These are phyloP conservation scores for Australoheros facetus DNA, from an alignment of 2,797 vertebrate genomes.

Conservation along the genomic window DNA sequence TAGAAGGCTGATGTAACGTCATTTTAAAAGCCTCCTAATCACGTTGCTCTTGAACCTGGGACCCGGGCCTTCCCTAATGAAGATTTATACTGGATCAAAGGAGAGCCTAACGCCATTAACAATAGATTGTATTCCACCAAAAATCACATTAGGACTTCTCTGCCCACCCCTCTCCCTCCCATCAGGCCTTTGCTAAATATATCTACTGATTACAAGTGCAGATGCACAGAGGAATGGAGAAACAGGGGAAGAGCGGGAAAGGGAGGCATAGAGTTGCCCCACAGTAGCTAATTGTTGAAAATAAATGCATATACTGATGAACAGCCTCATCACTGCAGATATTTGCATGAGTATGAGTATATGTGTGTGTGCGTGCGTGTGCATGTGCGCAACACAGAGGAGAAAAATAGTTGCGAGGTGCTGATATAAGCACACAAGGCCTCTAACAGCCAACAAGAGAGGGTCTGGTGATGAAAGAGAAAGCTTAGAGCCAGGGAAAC, in stretches of 20 bases:
- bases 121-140: constrained; percentile 94
- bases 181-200: constrained; percentile 83
- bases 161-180: constrained; percentile 69
- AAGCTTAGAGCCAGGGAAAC: constrained; percentile 49
- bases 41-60: constrained; percentile 95
- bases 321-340: constrained; percentile 53
- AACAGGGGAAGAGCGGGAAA: constrained; percentile 50
- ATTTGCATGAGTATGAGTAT: constrained; percentile 2
- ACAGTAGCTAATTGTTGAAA: constrained; percentile 65
- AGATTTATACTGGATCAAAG: constrained; percentile 99
- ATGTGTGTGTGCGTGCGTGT: neutral
- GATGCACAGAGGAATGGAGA: constrained; percentile 74
- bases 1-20: constrained; percentile 98
- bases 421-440: constrained; percentile 64
- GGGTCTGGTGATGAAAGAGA: constrained; percentile 59
- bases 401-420: constrained; percentile 47
- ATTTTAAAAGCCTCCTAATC: constrained; percentile 99
- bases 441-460: constrained; percentile 64
- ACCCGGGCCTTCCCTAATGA: constrained; percentile 96
- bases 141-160: constrained; percentile 86
- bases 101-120: constrained; percentile 95
- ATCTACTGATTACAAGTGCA: constrained; percentile 81
- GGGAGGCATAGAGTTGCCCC: constrained; percentile 53
- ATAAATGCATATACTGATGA: constrained; percentile 63
- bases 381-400: neutral